Percentiles rank a stretch among this genome's conserved stretches.
These are phyloP conservation scores for Gambusia holbrooki DNA, from an alignment of 2,113 vertebrate species.

Conservation along the genomic window DNA sequence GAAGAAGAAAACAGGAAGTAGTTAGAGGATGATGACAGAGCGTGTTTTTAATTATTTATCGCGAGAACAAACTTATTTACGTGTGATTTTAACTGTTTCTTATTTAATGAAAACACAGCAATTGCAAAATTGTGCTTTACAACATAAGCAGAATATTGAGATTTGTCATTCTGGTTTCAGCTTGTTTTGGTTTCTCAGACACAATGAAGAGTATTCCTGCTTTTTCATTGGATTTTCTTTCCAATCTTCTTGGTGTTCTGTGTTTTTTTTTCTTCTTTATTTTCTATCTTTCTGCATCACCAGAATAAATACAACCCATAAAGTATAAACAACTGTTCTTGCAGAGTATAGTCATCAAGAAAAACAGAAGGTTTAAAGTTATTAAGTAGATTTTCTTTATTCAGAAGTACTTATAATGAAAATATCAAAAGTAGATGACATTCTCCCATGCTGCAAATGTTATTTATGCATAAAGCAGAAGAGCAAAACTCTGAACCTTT, in stretches of 20 bases:
- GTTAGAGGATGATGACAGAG: no score
- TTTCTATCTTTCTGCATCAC: not conserved
- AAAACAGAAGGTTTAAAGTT: not conserved
- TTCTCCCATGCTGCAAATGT: not conserved
- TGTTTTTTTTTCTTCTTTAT: not conserved
- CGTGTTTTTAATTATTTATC: no score
- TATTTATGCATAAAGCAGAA: not conserved
- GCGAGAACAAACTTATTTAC: no score
- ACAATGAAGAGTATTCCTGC: not conserved
- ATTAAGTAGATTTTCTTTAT: not conserved
- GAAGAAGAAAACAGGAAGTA: no score
- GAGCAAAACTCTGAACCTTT: not conserved
- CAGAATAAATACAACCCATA: not conserved
- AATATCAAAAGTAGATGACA: not conserved
- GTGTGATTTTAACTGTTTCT: no score
- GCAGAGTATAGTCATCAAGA: not conserved
- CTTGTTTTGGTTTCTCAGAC: not conserved
- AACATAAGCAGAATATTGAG: no score
- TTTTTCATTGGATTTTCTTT: not conserved
- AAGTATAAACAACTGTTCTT: not conserved
- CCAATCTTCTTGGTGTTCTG: not conserved
- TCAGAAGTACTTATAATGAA: not conserved
- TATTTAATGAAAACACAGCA: no score
- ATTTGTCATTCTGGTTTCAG: not conserved
- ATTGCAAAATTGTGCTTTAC: no score